phyloP scores from a whole-genome alignment of 1,140 invertebrate species.

The Papilio dardanus region DNA sequence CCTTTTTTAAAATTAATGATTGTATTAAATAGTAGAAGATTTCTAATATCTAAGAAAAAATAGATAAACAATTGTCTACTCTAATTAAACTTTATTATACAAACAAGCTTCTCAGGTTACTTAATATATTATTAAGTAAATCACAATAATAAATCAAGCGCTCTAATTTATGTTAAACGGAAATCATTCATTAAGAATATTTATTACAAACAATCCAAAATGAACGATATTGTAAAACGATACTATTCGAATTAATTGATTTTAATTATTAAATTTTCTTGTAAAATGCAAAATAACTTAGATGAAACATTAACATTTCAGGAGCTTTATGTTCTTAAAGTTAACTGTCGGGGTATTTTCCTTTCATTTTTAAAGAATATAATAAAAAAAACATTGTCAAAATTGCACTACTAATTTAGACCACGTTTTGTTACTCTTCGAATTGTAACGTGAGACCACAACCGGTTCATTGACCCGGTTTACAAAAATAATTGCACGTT shows the following conservation, averaged over 20 bases:
- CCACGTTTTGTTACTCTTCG: background rate
- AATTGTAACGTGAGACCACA: slow-evolving; percentile 22
- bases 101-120: background rate
- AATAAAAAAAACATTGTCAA: background rate
- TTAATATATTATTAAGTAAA: background rate
- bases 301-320: too few relatives aligned
- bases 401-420: background rate
- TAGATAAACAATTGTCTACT: background rate
- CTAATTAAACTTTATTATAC: background rate
- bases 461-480: slow-evolving; percentile 1
- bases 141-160: background rate
- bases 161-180: background rate
- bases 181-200: background rate
- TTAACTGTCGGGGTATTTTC: background rate
- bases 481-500: slow-evolving; percentile 21
- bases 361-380: background rate
- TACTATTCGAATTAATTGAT: background rate
- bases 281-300: background rate
- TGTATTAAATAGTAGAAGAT: background rate
- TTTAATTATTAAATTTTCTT: background rate
- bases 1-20: too few relatives aligned
- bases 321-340: background rate
- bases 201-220: slow-evolving; percentile 17
- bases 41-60: background rate
- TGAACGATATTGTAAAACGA: background rate